Evolutionary conservation across 2,888 invertebrate species (phyloP), one percentile per base, ranked within the genome.

Genomic region (Synergus itoensis): DNA sequence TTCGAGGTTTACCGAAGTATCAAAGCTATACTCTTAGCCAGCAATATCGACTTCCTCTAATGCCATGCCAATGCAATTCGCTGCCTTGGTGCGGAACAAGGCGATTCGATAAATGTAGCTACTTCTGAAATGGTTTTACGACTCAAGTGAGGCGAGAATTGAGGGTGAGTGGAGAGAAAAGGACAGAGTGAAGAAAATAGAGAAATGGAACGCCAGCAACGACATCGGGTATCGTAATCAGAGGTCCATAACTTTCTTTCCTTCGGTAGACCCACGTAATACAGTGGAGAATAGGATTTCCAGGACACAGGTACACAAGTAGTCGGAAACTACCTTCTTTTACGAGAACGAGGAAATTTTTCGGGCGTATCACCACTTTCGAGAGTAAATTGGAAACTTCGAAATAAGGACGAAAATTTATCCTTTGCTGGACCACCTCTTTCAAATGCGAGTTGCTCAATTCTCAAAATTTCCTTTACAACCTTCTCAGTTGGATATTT

Each of bases 41-140:
- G 5, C 28, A 73, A 63, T 77, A 81, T 76, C 67, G 81, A 80
- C 78, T 79, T 57, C 18, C 64, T 18, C 67, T 69, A 76, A 78
- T 78, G 79, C 78, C 76, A 83, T 80, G 80, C 76, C 82, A 79
- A 80, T 83, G 82, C 79, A 80, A 79, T 83, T 83, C 79, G 78
- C 78, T 77, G 77, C 57, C 77, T n/a, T 60, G 53, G 64, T 18
- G 48, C 18, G 76, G 79, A 82, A 80, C 78, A 82, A 78, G 65
- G 28, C 77, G 75, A 81, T 79, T 78, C 77, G 65, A 82, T 81
- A 81, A 81, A 76, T 81, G 79, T 62, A 80, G 69, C 77, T 76
- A 77, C 77, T 77, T 65, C 63, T 78, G 53, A 62, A 78, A 82
- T 77, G 77, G 81, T 81, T 81, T 81, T 69, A 77, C 67, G 69